Conservation (phyloP, 2,888 invertebrate species). For the Leptopilina drosophilae region DNA sequence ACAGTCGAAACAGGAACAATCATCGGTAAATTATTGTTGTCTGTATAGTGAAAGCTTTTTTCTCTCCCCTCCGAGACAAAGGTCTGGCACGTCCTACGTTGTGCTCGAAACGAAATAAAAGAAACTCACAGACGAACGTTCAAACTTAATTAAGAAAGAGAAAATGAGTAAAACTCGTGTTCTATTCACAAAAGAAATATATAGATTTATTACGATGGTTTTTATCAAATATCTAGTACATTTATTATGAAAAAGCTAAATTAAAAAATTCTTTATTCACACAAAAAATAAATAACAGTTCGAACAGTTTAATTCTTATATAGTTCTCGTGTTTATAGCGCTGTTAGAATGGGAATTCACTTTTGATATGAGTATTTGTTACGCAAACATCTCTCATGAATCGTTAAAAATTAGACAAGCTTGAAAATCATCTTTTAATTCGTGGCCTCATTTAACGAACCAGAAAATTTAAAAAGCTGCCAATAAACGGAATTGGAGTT, state of each 20-base stretch:
- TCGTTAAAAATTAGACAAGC: constrained; percentile 18
- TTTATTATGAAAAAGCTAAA: background rate
- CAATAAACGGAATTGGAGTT: constrained; percentile 9
- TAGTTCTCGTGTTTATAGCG: too few species aligned
- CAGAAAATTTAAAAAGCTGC: constrained; percentile 7
- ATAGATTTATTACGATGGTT: background rate
- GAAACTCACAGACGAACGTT: constrained; percentile 2
- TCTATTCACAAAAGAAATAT: background rate
- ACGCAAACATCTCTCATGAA: background rate
- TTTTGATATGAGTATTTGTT: too few species aligned
- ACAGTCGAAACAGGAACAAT: constrained; percentile 44
- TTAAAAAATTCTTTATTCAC: too few species aligned
- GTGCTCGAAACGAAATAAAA: constrained; percentile 12
- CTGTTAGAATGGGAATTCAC: too few species aligned
- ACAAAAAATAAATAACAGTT: too few species aligned
- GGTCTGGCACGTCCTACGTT: constrained; percentile 7
- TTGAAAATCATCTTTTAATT: constrained; percentile 19
- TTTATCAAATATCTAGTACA: background rate
- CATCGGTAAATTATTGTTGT: constrained; percentile 52
- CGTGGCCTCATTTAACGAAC: background rate
- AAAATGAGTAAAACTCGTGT: background rate
- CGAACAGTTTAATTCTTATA: too few species aligned
- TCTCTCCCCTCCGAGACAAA: constrained; percentile 16
- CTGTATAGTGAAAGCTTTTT: constrained; percentile 25
- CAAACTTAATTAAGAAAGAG: constrained; percentile 1